These are phyloP conservation scores for Glaucidium brasilianum DNA, from an alignment of 2,113 vertebrate species.

Conservation along the genomic window DNA sequence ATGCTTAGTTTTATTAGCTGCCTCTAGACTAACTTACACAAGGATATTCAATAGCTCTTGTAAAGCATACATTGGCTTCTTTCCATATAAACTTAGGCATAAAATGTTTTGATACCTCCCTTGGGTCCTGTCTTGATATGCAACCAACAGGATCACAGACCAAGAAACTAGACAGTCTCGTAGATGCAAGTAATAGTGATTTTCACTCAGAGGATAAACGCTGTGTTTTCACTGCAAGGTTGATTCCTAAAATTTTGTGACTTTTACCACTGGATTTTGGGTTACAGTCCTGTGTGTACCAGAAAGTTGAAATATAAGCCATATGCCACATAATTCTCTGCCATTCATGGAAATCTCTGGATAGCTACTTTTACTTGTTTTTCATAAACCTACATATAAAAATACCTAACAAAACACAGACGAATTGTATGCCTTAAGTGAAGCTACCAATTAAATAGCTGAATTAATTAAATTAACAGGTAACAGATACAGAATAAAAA, in stretches of 20 bases:
- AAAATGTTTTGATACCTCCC: not conserved
- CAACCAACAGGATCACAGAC: not conserved
- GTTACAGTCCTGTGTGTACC: not conserved
- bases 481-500: not conserved
- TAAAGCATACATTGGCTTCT: not conserved
- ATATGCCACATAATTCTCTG: not conserved
- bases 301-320: not conserved
- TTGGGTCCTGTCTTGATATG: not conserved
- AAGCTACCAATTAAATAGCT: not conserved
- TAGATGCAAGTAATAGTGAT: not conserved
- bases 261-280: not conserved
- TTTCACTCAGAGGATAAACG: not conserved
- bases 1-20: not conserved
- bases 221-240: not conserved
- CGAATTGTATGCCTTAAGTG: not conserved
- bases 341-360: not conserved
- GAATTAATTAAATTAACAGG: not conserved
- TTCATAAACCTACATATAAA: not conserved
- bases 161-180: not conserved
- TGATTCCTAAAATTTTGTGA: not conserved
- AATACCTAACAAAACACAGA: not conserved
- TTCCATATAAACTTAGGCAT: not conserved
- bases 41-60: not conserved
- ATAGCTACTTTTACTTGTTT: not conserved
- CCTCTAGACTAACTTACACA: not conserved